These are phyloP conservation scores for Mizuhopecten yessoensis DNA, from an alignment of 1,140 invertebrate species.

Conservation along the genomic window DNA sequence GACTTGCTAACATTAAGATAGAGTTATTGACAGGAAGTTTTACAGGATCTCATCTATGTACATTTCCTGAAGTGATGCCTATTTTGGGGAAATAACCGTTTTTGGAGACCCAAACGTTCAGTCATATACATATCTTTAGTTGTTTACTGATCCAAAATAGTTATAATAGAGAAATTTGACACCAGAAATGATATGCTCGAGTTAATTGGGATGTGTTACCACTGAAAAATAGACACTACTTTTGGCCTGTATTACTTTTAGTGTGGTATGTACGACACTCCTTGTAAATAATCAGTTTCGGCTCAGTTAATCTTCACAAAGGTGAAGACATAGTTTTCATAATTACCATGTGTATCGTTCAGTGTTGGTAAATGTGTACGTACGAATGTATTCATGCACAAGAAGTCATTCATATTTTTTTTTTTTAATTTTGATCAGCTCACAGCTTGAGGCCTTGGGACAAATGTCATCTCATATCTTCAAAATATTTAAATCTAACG, in stretches of 20 bases:
- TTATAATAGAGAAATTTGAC: neutral
- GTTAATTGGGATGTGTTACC: neutral
- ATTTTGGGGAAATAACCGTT: too few species aligned
- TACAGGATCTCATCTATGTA: too few species aligned
- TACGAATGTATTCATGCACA: neutral
- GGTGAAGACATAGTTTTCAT: neutral
- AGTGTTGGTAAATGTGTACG: neutral
- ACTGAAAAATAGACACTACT: neutral
- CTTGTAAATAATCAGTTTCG: neutral
- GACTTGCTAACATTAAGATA: too few species aligned
- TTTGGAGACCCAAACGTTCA: too few species aligned
- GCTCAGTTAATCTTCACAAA: neutral
- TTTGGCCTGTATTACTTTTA: neutral
- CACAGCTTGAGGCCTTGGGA: too few species aligned
- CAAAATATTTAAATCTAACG: too few species aligned
- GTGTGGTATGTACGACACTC: neutral
- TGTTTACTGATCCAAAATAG: slow-evolving; percentile 4
- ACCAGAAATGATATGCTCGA: neutral
- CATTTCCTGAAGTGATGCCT: too few species aligned
- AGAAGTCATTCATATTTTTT: neutral
- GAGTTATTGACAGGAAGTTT: too few species aligned
- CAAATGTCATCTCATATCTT: too few species aligned
- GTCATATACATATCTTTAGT: neutral
- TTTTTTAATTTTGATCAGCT: neutral
- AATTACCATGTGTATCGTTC: neutral